A percentile compares a stretch with the other conserved stretches of the same genome.
phyloP scores from a whole-genome alignment of 2,888 invertebrate species.

The Cylloceria caligata region DNA sequence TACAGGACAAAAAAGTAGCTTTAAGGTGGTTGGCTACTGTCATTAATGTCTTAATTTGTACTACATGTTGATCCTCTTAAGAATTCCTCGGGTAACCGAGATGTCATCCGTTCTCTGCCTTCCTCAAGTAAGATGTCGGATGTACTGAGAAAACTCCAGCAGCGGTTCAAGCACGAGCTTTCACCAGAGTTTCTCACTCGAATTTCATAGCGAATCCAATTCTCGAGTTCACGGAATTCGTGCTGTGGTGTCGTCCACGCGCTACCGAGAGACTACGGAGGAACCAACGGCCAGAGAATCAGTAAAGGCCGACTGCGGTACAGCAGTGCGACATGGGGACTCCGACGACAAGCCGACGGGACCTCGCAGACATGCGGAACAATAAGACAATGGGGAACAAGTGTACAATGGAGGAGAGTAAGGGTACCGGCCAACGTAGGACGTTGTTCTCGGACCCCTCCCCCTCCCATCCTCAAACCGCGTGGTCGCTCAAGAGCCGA shows the following conservation, averaged over 20 bases:
- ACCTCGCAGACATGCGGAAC: constrained; percentile 73
- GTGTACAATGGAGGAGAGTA: constrained; percentile 77
- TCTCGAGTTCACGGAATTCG: constrained; percentile 41
- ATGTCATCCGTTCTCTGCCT: neutral
- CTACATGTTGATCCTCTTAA: neutral
- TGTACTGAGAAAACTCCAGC: constrained; percentile 6
- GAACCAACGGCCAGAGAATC: constrained; percentile 26
- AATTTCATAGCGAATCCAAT: constrained; percentile 46
- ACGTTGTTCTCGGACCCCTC: constrained; percentile 69
- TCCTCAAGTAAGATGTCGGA: neutral
- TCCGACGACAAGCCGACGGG: constrained; percentile 64
- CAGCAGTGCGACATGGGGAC: constrained; percentile 39
- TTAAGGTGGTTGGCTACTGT: too few relatives aligned
- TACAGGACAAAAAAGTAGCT: neutral
- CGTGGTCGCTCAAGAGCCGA: constrained; percentile 54
- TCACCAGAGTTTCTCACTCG: constrained; percentile 23
- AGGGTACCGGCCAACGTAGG: constrained; percentile 44
- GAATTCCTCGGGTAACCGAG: neutral
- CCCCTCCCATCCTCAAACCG: constrained; percentile 42
- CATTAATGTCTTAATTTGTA: neutral
- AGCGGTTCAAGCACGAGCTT: constrained; percentile 33
- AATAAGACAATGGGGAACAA: constrained; percentile 81
- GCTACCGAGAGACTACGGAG: constrained; percentile 33
- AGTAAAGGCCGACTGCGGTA: constrained; percentile 41
- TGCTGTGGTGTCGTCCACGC: constrained; percentile 51